A percentile compares a stretch with the other conserved stretches of the same genome.
phyloP scores from a whole-genome alignment of 1,140 invertebrate genomes.

The Drosophila kanapiae region DNA sequence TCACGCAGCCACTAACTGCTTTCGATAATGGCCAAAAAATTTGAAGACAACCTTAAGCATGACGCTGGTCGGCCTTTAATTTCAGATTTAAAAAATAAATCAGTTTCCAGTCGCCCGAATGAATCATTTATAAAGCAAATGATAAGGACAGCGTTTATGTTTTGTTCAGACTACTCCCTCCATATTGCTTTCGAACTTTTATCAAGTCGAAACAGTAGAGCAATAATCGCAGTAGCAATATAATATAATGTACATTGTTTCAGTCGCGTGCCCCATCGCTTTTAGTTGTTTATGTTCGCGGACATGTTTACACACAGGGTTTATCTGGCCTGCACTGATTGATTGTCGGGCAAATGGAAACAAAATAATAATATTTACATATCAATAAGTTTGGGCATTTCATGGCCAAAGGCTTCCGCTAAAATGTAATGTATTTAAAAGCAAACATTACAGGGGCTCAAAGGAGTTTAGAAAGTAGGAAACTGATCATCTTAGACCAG shows the following conservation, averaged over 20 bases:
- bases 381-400: constrained; percentile 19
- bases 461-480: background rate
- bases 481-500: background rate
- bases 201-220: constrained; percentile 32
- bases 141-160: constrained; percentile 8
- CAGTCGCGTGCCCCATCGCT: constrained; percentile 43
- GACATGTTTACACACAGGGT: constrained; percentile 50
- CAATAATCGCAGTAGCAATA: constrained; percentile 28
- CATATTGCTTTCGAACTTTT: constrained; percentile 12
- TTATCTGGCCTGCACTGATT: constrained; percentile 52
- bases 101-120: constrained; percentile 22
- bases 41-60: constrained; percentile 43
- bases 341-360: constrained; percentile 35
- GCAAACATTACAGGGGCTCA: background rate
- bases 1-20: constrained; percentile 64
- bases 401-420: constrained; percentile 8
- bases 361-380: constrained; percentile 70
- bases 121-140: constrained; percentile 29
- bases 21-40: constrained; percentile 52
- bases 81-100: constrained; percentile 22
- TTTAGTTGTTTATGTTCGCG: constrained; percentile 51
- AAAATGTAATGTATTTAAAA: background rate
- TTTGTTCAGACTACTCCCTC: background rate
- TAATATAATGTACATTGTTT: constrained; percentile 22
- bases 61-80: constrained; percentile 20